These are phyloP conservation scores for Polylopha cassiicola DNA, from an alignment of 2,888 invertebrate genomes.

Conservation along the genomic window DNA sequence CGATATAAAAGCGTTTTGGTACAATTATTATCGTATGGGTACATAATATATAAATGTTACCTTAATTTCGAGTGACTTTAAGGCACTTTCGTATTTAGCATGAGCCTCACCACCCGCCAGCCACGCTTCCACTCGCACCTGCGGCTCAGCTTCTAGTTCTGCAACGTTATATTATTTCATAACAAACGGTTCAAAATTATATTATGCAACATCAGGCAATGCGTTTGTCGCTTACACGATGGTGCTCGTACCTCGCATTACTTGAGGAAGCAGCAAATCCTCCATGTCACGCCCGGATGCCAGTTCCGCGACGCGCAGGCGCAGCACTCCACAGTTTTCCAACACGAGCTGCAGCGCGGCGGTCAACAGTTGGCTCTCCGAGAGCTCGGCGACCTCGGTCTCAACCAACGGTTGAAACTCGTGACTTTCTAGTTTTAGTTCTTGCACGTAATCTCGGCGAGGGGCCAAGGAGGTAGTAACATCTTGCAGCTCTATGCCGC, in stretches of 20 bases:
- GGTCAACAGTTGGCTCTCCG: constrained; percentile 80
- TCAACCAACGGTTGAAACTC: constrained; percentile 84
- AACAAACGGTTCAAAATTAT: too few relatives aligned
- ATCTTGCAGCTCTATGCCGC: constrained; percentile 92
- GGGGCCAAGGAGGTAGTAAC: constrained; percentile 95
- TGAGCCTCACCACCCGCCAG: constrained; percentile 63
- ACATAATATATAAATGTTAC: too few relatives aligned
- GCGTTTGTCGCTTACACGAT: too few relatives aligned
- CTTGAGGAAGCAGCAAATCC: constrained; percentile 78
- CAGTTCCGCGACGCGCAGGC: constrained; percentile 85
- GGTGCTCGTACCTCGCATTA: constrained; percentile 56
- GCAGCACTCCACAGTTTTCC: constrained; percentile 85
- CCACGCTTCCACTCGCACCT: constrained; percentile 78
- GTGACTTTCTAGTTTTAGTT: constrained; percentile 91
- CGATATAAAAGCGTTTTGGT: too few relatives aligned
- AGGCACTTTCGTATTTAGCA: constrained; percentile 70
- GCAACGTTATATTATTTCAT: too few relatives aligned
- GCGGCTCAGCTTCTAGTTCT: constrained; percentile 84
- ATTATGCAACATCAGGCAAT: too few relatives aligned
- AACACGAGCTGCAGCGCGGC: constrained; percentile 83
- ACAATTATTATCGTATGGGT: too few relatives aligned
- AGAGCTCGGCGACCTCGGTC: constrained; percentile 78
- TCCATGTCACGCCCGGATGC: constrained; percentile 80
- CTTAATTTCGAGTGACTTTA: constrained; percentile 80
- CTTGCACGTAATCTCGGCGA: constrained; percentile 85